These are phyloP conservation scores for Vombatus ursinus DNA, from an alignment of 2,113 vertebrate genomes.

Conservation along the genomic window DNA sequence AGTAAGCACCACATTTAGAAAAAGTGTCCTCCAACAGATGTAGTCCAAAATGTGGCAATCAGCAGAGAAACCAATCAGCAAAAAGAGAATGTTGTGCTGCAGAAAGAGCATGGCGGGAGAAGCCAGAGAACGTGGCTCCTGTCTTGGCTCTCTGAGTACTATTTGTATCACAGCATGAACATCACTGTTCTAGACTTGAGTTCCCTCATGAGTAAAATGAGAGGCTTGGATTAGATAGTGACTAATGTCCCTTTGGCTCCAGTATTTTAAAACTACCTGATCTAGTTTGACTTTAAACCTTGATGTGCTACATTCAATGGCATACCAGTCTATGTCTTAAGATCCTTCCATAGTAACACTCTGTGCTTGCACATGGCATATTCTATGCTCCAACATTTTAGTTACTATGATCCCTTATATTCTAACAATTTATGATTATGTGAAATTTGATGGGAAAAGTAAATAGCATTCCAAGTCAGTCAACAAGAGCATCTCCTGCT, in stretches of 20 bases:
- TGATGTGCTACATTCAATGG: not conserved
- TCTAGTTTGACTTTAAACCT: not conserved
- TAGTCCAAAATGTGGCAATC: not conserved
- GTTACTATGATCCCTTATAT: not conserved
- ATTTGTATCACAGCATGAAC: not conserved
- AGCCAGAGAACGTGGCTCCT: not conserved
- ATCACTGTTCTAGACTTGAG: not conserved
- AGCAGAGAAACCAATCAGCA: not conserved
- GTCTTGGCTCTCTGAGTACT: not conserved
- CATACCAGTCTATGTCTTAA: not conserved
- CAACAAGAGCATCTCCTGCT: not conserved
- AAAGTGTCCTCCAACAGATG: not conserved
- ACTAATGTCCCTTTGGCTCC: not conserved
- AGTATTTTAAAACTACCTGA: not conserved
- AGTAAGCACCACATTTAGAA: not conserved
- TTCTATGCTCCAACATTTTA: not conserved
- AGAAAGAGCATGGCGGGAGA: not conserved
- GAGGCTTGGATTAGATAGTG: not conserved
- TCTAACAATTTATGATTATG: not conserved
- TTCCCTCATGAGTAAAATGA: not conserved
- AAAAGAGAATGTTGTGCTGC: not conserved
- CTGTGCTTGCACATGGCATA: not conserved
- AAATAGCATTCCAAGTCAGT: not conserved
- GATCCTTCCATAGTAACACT: not conserved
- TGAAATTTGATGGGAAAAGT: not conserved